Base-by-base conservation (phyloP, 2,797 vertebrate species). In the Muscicapa striata region DNA sequence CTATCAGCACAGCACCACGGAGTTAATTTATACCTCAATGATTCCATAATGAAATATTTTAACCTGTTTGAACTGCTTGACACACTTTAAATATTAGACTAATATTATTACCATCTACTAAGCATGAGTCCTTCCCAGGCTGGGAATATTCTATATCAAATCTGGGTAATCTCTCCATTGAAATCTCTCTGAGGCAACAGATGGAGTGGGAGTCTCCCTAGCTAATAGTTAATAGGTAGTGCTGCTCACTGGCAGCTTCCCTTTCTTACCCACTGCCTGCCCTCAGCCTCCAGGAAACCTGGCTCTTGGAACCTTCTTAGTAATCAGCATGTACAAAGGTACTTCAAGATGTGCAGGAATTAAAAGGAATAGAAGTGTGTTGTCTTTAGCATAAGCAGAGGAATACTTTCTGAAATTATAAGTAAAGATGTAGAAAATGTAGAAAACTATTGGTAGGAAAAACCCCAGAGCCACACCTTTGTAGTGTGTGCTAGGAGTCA, bases 101-200 rank as follows among this genome's bases (percentile, higher is more conserved):
- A 49, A 49, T 82, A 30, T 32, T 62, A 70, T 67, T 77, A 30
- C 9, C 15, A 29, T 38, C 32, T 73, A n/a, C 54, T 66, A 67
- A 63, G 26, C 17, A 15, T 15, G n/a, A 88, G 48, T 61, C n/a
- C 38, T 84, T 66, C 77, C 63, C 83, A 14, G 82, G 24, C 22
- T 86, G 91, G 85, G 73, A 90, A 70, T 81, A 55, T 79, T 89
- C 29, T 70, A 64, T 87, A 80, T 90, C 45, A 89, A 48, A 72
- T 67, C 45, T 88, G n/a, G 3, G 16, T 84, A 67, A 76, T 94
- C 76, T 82, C 79, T 23, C 30, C 78, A 48, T 40, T 70, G 82
- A 81, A 74, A 38, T 70, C 17, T 30, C 38, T 82, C 58, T 57
- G 21, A 41, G 52, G 67, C 49, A 88, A 43, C 63, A 82, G 49